phyloP scores from a whole-genome alignment of 2,113 vertebrate species.

The Numida meleagris region DNA sequence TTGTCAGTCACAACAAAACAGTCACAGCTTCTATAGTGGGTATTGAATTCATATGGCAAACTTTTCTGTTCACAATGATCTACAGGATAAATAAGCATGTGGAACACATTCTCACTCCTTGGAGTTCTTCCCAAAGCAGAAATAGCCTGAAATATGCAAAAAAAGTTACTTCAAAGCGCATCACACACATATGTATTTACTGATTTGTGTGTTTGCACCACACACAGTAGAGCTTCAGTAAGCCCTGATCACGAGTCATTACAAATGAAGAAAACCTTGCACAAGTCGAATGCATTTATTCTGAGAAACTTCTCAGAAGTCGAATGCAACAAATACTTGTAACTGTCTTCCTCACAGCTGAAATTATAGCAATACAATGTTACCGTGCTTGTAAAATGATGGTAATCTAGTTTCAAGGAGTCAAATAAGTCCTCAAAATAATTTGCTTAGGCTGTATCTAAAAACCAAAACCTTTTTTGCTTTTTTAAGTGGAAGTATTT shows the following conservation, averaged over 20 bases:
- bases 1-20: background rate
- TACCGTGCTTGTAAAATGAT: background rate
- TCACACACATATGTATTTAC: background rate
- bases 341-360: background rate
- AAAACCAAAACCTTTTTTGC: background rate
- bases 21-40: background rate
- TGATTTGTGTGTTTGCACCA: background rate
- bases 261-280: background rate
- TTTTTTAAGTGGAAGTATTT: background rate
- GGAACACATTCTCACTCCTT: background rate
- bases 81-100: background rate
- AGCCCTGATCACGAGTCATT: background rate
- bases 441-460: background rate
- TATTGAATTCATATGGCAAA: background rate
- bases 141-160: background rate
- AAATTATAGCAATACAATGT: background rate
- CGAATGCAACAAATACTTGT: background rate
- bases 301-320: background rate
- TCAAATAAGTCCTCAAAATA: background rate
- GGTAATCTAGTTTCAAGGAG: background rate
- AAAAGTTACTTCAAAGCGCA: background rate
- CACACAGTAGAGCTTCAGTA: background rate
- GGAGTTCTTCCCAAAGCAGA: background rate
- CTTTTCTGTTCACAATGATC: background rate
- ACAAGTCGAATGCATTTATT: fast-evolving